phyloP scores from a whole-genome alignment of 2,113 vertebrate genomes.

The Erinaceus europaeus region DNA sequence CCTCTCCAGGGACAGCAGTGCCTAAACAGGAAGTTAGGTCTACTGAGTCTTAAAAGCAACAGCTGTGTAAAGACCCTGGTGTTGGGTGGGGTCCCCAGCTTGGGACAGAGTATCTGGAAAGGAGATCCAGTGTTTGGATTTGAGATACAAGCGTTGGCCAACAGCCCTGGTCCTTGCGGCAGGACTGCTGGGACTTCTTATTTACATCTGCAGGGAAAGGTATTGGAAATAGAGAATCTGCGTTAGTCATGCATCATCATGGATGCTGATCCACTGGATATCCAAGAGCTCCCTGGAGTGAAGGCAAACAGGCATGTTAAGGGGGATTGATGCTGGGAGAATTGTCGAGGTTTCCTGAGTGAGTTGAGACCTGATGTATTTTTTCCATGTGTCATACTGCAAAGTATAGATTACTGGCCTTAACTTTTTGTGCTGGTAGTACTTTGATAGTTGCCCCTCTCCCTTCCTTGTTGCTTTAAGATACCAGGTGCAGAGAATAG shows the following conservation, averaged over 20 bases:
- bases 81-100: neutral
- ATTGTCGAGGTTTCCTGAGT: neutral
- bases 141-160: neutral
- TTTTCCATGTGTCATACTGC: neutral
- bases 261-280: neutral
- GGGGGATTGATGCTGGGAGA: neutral
- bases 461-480: neutral
- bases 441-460: neutral
- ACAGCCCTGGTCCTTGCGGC: neutral
- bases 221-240: neutral
- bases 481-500: neutral
- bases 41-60: neutral
- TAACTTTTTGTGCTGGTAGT: neutral
- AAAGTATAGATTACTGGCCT: neutral
- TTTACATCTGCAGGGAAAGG: neutral
- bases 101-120: neutral
- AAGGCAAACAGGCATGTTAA: neutral
- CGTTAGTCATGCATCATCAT: neutral
- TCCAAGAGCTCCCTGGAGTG: neutral
- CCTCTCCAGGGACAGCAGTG: neutral
- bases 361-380: neutral
- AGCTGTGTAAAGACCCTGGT: conserved; percentile 11
- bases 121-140: neutral
- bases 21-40: conserved; percentile 18
- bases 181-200: neutral